A percentile compares a stretch with the other conserved stretches of the same genome.
These are phyloP conservation scores for Brachylomia viminalis DNA, from an alignment of 2,888 invertebrate genomes.

Conservation along the genomic window DNA sequence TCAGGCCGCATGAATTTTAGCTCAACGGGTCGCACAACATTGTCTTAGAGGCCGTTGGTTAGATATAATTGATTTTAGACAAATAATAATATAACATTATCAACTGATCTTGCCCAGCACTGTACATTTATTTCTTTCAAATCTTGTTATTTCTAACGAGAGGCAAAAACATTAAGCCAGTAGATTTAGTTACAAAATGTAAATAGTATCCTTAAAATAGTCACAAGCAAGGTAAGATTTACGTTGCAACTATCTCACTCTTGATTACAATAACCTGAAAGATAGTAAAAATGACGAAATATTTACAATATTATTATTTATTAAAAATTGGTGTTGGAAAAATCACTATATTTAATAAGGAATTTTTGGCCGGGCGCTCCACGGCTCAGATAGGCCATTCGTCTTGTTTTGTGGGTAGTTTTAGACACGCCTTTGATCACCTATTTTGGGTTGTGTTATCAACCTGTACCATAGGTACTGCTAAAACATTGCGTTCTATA, in stretches of 20 bases:
- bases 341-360: constrained; percentile 29
- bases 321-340: constrained; percentile 63
- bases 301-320: constrained; percentile 62
- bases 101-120: constrained; percentile 37
- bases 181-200: constrained; percentile 45
- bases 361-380: constrained; percentile 21
- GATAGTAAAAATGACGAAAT: constrained; percentile 59
- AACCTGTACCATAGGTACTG: neutral
- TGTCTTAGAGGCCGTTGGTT: neutral
- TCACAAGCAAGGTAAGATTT: constrained; percentile 65
- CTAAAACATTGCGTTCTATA: neutral
- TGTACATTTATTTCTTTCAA: constrained; percentile 20
- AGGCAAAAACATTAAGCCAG: constrained; percentile 61
- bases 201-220: constrained; percentile 54
- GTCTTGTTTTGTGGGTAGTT: constrained; percentile 15
- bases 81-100: neutral
- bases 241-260: constrained; percentile 69
- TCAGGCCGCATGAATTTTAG: neutral
- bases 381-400: constrained; percentile 44
- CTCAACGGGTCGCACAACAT: constrained; percentile 24
- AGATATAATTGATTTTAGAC: neutral
- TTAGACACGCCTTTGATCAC: neutral
- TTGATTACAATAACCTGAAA: constrained; percentile 60
- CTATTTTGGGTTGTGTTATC: neutral
- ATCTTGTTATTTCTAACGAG: constrained; percentile 49